Evolutionary conservation across 30 jellyfish, hydroid and myxozoan species (phyloP).

Genomic region (Haliclystus octoradiatus): DNA sequence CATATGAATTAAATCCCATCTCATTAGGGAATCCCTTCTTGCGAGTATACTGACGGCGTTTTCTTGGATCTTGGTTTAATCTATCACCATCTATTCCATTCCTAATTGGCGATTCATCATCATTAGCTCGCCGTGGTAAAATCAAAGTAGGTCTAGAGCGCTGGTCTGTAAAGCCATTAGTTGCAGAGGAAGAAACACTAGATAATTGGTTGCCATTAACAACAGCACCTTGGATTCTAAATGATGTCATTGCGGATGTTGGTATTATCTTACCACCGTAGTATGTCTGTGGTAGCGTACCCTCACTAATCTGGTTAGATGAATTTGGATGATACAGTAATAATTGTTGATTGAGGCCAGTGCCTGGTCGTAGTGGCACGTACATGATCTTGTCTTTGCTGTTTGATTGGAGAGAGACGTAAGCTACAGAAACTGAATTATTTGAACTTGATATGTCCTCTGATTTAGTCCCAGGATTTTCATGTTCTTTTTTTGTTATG

Average conservation of each 20-base stretch:
- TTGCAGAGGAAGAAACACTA: not conserved
- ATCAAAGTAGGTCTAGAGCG: not conserved
- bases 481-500: not conserved
- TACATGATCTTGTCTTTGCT: constrained; percentile 67
- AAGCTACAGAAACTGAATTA: constrained; percentile 54
- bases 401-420: constrained; percentile 68
- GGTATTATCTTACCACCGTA: not conserved
- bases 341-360: not conserved
- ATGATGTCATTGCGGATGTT: not conserved
- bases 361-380: constrained; percentile 32
- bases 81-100: not conserved
- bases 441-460: constrained; percentile 13
- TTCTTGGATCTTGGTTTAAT: not conserved
- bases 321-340: not conserved
- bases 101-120: not conserved
- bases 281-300: not conserved
- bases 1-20: no score
- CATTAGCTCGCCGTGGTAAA: not conserved
- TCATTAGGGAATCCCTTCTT: no score
- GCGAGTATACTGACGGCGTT: not conserved
- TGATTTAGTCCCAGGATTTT: not conserved
- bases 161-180: no score
- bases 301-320: not conserved
- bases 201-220: not conserved
- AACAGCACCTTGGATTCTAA: not conserved